These are phyloP conservation scores for Nasonia oneida DNA, from an alignment of 2,888 invertebrate species.

Conservation along the genomic window DNA sequence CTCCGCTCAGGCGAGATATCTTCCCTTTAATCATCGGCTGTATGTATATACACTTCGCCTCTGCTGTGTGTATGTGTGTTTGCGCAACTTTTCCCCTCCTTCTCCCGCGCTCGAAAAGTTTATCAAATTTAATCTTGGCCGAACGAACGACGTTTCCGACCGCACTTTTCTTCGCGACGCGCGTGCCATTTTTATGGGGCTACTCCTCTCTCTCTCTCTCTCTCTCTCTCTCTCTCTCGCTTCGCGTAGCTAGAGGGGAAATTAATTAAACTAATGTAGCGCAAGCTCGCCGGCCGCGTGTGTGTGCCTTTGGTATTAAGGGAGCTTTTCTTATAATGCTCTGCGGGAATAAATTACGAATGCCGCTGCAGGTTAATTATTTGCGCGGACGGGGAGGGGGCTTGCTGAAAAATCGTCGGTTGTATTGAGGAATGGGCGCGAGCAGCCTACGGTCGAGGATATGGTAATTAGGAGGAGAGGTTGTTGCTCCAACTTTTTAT, in stretches of 20 bases:
- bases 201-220: not conserved
- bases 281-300: not conserved
- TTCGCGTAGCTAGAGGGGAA: not conserved
- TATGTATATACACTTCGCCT: not conserved
- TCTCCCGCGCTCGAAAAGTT: constrained; percentile 14
- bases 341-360: constrained; percentile 45
- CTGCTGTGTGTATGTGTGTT: not conserved
- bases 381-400: not conserved
- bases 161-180: constrained; percentile 30
- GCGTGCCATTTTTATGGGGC: constrained; percentile 36
- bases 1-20: constrained; percentile 13
- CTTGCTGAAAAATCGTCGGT: not conserved
- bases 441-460: not conserved
- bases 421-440: not conserved
- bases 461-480: not conserved
- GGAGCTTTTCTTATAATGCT: constrained; percentile 32
- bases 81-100: constrained; percentile 35
- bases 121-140: constrained; percentile 56
- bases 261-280: constrained; percentile 58
- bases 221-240: not conserved
- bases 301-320: constrained; percentile 14
- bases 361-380: constrained; percentile 12
- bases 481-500: not conserved
- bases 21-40: constrained; percentile 31
- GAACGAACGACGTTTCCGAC: constrained; percentile 22